These are phyloP conservation scores for Lineus longissimus DNA, from an alignment of 1,140 invertebrate species.

Conservation along the genomic window DNA sequence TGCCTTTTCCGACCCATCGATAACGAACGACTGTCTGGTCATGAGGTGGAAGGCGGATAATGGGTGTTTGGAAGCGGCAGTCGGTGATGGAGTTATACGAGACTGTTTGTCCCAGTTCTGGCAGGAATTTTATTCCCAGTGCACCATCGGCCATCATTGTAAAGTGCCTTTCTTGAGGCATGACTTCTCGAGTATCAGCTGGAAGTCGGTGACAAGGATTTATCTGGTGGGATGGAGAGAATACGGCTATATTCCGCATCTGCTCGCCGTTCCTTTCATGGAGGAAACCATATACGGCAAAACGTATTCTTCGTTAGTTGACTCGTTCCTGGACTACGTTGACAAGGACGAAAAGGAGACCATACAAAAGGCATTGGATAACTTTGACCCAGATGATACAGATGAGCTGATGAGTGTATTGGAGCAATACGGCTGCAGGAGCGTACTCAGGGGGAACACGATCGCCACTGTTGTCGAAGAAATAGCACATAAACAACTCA, in stretches of 20 bases:
- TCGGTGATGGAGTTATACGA: background rate
- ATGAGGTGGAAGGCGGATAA: background rate
- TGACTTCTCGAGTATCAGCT: background rate
- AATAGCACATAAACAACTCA: background rate
- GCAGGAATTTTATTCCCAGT: conserved; percentile 5
- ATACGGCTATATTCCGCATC: background rate
- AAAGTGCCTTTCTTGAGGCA: conserved; percentile 5
- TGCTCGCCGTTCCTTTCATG: background rate
- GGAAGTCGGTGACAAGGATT: background rate
- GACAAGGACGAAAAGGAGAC: background rate
- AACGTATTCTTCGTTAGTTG: background rate
- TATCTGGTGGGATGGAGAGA: background rate
- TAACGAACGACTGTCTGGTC: background rate
- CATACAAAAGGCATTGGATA: background rate
- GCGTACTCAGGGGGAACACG: background rate
- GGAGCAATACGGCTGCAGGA: background rate
- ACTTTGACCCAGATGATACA: too few relatives aligned
- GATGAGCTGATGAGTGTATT: background rate
- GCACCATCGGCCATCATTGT: background rate
- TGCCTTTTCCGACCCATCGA: background rate
- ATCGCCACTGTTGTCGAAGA: background rate
- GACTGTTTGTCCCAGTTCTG: conserved; percentile 8
- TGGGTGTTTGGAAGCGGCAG: background rate
- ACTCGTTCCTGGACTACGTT: background rate
- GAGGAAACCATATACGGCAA: background rate